Conservation (phyloP, 2,797 vertebrate genomes). For the Coregonus sp. region DNA sequence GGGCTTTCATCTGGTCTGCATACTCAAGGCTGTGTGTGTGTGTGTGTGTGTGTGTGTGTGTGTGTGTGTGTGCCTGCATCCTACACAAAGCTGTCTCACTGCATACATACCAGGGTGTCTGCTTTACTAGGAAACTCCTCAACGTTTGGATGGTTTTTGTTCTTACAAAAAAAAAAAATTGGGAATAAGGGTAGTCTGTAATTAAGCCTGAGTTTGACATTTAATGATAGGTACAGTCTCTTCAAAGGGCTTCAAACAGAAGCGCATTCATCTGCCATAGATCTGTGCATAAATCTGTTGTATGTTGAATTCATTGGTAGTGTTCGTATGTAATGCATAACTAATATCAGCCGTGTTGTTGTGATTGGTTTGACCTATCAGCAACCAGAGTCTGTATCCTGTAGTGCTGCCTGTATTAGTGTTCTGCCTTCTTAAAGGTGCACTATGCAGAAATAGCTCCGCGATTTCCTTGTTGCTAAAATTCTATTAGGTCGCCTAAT, state of each 20-base stretch:
- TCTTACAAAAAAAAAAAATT: background rate
- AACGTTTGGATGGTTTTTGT: background rate
- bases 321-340: background rate
- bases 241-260: background rate
- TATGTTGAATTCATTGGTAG: background rate
- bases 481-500: too few species aligned
- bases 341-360: background rate
- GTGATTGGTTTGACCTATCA: background rate
- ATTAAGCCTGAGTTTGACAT: slow-evolving; percentile 7
- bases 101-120: background rate
- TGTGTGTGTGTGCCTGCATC: background rate
- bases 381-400: background rate
- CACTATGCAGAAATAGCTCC: too few species aligned
- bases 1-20: background rate
- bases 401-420: background rate
- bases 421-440: too few species aligned
- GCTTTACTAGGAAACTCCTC: slow-evolving; percentile 4
- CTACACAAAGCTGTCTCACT: background rate
- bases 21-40: background rate
- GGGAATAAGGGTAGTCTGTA: slow-evolving; percentile 18
- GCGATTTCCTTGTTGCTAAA: too few species aligned
- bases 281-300: background rate
- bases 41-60: background rate
- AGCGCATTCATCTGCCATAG: background rate
- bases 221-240: background rate